Evolutionary conservation across 2,797 vertebrate genomes (phyloP).

Genomic region (Parotocinclus haroldoi): DNA sequence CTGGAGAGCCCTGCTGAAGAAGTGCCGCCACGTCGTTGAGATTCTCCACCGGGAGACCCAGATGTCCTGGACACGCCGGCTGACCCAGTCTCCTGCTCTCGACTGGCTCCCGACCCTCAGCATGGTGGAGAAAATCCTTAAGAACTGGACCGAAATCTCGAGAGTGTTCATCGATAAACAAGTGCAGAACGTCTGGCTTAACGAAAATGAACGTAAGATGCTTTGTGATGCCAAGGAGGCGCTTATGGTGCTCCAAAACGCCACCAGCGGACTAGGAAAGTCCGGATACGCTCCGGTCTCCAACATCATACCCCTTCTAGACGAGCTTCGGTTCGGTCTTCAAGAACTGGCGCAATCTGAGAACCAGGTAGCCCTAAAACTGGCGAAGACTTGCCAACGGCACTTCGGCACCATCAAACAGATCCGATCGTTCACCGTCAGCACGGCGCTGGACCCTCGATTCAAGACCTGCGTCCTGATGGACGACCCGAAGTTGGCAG

Average conservation of each 20-base stretch:
- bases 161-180: neutral
- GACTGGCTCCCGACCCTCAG: slow-evolving; percentile 25
- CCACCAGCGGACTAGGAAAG: neutral
- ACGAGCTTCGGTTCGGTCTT: neutral
- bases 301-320: slow-evolving; percentile 36
- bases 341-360: neutral
- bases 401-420: slow-evolving; percentile 21
- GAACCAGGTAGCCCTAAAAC: slow-evolving; percentile 15
- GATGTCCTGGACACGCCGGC: neutral
- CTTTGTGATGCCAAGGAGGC: neutral
- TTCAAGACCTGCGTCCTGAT: slow-evolving; percentile 20
- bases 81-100: slow-evolving; percentile 11
- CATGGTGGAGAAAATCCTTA: slow-evolving; percentile 28
- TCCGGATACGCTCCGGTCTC: slow-evolving; percentile 27
- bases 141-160: slow-evolving; percentile 16
- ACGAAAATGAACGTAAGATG: slow-evolving; percentile 25
- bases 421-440: slow-evolving; percentile 1
- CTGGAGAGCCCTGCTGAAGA: slow-evolving; percentile 20
- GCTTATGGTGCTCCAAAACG: slow-evolving; percentile 1
- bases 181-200: slow-evolving; percentile 6
- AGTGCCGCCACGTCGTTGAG: slow-evolving; percentile 27
- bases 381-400: slow-evolving; percentile 7
- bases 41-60: slow-evolving; percentile 26
- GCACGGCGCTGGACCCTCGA: slow-evolving; percentile 38
- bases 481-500: too few species aligned